A percentile compares a stretch with the other conserved stretches of the same genome.
These are phyloP conservation scores for Brachionus calyciflorus DNA, from an alignment of 1,140 invertebrate genomes.

Conservation along the genomic window DNA sequence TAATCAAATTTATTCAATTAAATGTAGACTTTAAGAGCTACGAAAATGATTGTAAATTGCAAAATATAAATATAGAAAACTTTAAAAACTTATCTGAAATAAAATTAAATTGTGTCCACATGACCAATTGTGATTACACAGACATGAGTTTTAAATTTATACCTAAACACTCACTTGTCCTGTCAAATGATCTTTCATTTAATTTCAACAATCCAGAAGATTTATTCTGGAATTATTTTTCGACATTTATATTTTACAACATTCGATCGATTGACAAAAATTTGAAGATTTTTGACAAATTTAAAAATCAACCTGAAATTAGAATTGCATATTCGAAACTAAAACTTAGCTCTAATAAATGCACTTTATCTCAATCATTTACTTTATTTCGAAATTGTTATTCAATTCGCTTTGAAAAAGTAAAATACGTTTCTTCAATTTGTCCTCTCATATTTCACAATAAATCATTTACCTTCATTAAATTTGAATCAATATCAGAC, in stretches of 20 bases:
- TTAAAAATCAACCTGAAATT: neutral
- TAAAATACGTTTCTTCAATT: neutral
- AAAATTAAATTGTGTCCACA: neutral
- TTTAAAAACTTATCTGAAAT: neutral
- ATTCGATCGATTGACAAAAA: neutral
- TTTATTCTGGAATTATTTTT: neutral
- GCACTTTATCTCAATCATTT: neutral
- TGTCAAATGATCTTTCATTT: neutral
- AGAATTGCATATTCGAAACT: neutral
- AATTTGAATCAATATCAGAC: constrained; percentile 3
- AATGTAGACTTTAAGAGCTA: too few species aligned
- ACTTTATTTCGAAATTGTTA: neutral
- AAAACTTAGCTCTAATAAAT: neutral
- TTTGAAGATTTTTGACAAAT: neutral
- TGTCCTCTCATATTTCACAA: neutral
- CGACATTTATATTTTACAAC: neutral
- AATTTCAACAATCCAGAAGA: neutral
- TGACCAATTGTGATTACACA: neutral
- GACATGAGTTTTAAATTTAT: neutral
- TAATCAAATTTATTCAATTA: neutral
- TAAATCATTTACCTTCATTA: neutral
- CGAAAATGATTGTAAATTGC: neutral
- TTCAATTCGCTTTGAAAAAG: neutral
- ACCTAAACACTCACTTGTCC: neutral
- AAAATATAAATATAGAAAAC: neutral